phyloP scores from a whole-genome alignment of 2,797 vertebrate species.

The Typhlichthys subterraneus region DNA sequence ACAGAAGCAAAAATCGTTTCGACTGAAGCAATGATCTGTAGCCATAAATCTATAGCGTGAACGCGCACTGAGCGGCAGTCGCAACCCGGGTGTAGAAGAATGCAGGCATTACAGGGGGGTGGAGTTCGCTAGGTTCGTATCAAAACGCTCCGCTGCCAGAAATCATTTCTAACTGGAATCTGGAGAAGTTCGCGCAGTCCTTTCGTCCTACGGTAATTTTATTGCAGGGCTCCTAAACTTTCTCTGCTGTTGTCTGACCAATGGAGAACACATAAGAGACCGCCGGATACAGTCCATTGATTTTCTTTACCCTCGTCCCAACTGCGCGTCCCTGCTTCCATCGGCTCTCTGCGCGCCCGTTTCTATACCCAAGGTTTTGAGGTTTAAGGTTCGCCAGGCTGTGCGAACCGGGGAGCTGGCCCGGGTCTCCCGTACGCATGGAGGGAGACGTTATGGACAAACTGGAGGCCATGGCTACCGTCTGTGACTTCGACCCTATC shows the following conservation, averaged over 20 bases:
- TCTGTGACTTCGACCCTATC: slow-evolving; percentile 86
- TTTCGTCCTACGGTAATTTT: slow-evolving; percentile 9
- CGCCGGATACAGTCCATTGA: slow-evolving; percentile 35
- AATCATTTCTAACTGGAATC: slow-evolving; percentile 55
- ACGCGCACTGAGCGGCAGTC: slow-evolving; percentile 53
- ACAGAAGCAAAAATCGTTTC: slow-evolving; percentile 38
- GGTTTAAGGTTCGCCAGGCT: slow-evolving; percentile 45
- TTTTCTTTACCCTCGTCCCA: not conserved
- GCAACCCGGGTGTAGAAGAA: slow-evolving; percentile 63
- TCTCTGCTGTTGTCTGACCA: slow-evolving; percentile 58
- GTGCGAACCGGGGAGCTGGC: slow-evolving; percentile 59
- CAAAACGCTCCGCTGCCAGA: slow-evolving; percentile 48
- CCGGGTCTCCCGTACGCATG: slow-evolving; percentile 72
- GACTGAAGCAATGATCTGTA: slow-evolving; percentile 41
- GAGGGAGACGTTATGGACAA: slow-evolving; percentile 88
- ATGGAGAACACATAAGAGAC: slow-evolving; percentile 53
- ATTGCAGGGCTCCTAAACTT: slow-evolving; percentile 57
- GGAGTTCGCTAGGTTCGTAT: slow-evolving; percentile 74
- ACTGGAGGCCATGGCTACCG: slow-evolving; percentile 86
- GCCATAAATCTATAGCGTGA: slow-evolving; percentile 55
- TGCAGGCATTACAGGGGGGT: slow-evolving; percentile 70
- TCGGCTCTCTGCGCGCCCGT: slow-evolving; percentile 33
- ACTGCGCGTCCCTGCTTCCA: slow-evolving; percentile 44
- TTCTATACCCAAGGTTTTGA: slow-evolving; percentile 5
- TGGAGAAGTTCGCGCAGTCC: slow-evolving; percentile 37